Evolutionary conservation across 2,113 vertebrate species (phyloP), one percentile per base, ranked within the genome.

Genomic region (Empidonax alnorum): DNA sequence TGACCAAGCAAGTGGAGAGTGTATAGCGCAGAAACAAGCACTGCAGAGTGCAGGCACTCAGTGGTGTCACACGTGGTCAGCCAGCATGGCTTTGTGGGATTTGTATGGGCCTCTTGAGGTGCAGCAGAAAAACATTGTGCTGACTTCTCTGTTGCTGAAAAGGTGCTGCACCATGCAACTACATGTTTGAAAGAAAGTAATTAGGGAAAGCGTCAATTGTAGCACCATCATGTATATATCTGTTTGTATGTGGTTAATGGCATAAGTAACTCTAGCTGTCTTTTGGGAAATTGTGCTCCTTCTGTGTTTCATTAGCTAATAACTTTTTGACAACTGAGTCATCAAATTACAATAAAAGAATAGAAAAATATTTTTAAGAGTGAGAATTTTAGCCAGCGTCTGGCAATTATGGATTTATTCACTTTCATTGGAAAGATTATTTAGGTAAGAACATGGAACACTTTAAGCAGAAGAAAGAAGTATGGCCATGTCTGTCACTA

Each of bases 1-100:
- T 6, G 8, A 15, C 17, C 8, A 56, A 65, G 59, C 0, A 2
- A 73, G 41, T 0, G 0, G 59, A 56, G 5, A 10, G 9, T 62
- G 12, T 22, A 17, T 17, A 49, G 53, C 23, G 20, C 13, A 23
- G 41, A 55, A 84, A 8, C 2, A 53, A 46, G 31, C 49, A 44
- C 8, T 63, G 66, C 62, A 13, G 42, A 44, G 12, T 13, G 0
- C 8, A 4, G 12, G 20, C 23, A 17, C 49, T 46, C 28, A 7
- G 59, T 0, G 0, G 4, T n/a, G 41, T 39, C 8, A 1, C 14
- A 4, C 6, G 6, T 0, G 2, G 41, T 76, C 25, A 77, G 63
- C 24, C 72, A 41, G 31, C 0, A 0, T 35, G 76, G 14, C 22
- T 55, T 21, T 75, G 67, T 31, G 31, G 9, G 19, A 24, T 72